Conservation (phyloP, 2,797 vertebrate genomes). For the Nannoperca obscura region DNA sequence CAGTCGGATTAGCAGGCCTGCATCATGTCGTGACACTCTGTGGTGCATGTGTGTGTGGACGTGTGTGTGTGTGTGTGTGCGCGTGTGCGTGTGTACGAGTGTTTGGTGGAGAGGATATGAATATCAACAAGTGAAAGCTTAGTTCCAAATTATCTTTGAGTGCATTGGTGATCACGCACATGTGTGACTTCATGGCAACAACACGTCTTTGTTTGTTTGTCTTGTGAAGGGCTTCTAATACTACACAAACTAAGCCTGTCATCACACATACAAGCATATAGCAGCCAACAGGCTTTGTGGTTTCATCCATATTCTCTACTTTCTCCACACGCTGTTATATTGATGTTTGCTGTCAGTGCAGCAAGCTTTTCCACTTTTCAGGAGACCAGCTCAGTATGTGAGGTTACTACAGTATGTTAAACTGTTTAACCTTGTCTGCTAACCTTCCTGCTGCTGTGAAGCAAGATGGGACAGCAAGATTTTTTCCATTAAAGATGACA, state of each 20-base stretch:
- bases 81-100: background rate
- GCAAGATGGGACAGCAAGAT: too few relatives aligned
- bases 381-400: slow-evolving; percentile 13
- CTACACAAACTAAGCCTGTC: slow-evolving; percentile 18
- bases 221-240: slow-evolving; percentile 3
- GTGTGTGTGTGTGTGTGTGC: slow-evolving; percentile 14
- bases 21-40: slow-evolving; percentile 40
- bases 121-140: slow-evolving; percentile 15
- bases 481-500: background rate
- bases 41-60: slow-evolving; percentile 24
- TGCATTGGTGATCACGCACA: slow-evolving; percentile 27
- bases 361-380: slow-evolving; percentile 16
- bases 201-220: slow-evolving; percentile 21
- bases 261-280: background rate
- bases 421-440: slow-evolving; percentile 19
- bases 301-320: slow-evolving; percentile 21
- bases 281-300: slow-evolving; percentile 6
- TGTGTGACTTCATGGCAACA: slow-evolving; percentile 4
- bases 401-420: slow-evolving; percentile 25
- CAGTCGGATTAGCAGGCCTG: slow-evolving; percentile 67
- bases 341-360: slow-evolving; percentile 44
- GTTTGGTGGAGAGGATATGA: background rate
- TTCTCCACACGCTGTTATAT: slow-evolving; percentile 29
- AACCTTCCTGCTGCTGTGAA: background rate
- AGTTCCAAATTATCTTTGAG: slow-evolving; percentile 28